phyloP scores from a whole-genome alignment of 2,797 vertebrate genomes.

The Phoxinus dragarum region DNA sequence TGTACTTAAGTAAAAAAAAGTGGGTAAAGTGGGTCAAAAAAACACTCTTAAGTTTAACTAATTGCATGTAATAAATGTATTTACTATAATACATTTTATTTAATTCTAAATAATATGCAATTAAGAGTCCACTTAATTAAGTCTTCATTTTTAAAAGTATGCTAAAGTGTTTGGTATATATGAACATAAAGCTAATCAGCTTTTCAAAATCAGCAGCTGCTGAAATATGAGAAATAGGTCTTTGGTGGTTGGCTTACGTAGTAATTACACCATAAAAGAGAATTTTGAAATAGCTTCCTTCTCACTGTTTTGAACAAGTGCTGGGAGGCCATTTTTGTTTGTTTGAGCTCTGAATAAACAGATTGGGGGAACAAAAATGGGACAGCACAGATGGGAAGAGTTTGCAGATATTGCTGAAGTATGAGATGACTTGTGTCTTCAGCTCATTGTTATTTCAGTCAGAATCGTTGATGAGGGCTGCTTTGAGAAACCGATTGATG shows the following conservation, averaged over 20 bases:
- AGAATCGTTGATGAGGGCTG: conserved; percentile 66
- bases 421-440: conserved; percentile 63
- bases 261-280: conserved; percentile 25
- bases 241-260: background rate
- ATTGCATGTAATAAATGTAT: background rate
- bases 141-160: background rate
- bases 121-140: background rate
- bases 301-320: conserved; percentile 2
- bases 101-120: background rate
- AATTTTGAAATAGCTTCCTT: conserved; percentile 6
- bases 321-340: conserved; percentile 23
- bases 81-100: background rate
- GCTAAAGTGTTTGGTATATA: background rate
- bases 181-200: background rate
- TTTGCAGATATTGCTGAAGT: conserved; percentile 45
- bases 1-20: no score
- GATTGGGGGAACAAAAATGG: background rate
- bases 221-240: conserved; percentile 19
- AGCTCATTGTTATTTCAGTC: conserved; percentile 70
- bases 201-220: background rate
- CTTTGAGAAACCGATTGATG: conserved; percentile 64
- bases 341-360: conserved; percentile 14
- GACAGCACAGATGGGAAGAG: conserved; percentile 22
- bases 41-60: background rate
- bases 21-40: background rate